Evolutionary conservation across 2,888 invertebrate genomes (phyloP), one percentile per base, ranked within the genome.

Genomic region (Hypolimnas misippus): DNA sequence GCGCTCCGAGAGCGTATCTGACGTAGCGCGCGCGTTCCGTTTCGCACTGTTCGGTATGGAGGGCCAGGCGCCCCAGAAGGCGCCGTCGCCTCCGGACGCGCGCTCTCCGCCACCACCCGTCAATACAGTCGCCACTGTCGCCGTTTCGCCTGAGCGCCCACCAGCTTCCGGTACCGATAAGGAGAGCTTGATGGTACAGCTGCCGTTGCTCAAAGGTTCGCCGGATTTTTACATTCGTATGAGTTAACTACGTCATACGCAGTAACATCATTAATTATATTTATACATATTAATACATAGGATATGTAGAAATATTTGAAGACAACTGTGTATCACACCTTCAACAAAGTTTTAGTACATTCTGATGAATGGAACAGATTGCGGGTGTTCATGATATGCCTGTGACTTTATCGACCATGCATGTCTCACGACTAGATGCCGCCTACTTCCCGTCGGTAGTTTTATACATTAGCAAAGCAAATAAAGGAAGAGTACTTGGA

Each of bases 181-280:
- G 78, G 90, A 92, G 75, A 87, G 81, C 73, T 79, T 86, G 73
- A 87, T 93, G 84, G 92, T 91, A 72, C 93, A 92, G 75, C 84
- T 93, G 77, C 89, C 93, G 54, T 81, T 82, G 65, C 84, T 93
- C 66, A 91, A 92, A 93, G 93, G 93, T 93, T 86, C 84, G 84
- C 82, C 16, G 16, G 16, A 58, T 12, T 42, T 54, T 2, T 12
- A n/a, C 16, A n/a, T 21, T 10, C 5, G 6, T 46, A n/a, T 21
- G 7, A 17, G 17, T 42, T 10, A 1, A 42, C 17, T 42, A 19
- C 42, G 17, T 17, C 19, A 17, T 19, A 8, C 3, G 17, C 10
- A 19, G 21, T 1, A 12, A 19, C 44, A 44, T 16, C 4, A 3
- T n/a, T n/a, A n/a, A n/a, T n/a, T n/a, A 44, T 7, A 44, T 8